Evolutionary conservation across 1,140 invertebrate genomes (phyloP).

Genomic region (Phymastichus coffea): DNA sequence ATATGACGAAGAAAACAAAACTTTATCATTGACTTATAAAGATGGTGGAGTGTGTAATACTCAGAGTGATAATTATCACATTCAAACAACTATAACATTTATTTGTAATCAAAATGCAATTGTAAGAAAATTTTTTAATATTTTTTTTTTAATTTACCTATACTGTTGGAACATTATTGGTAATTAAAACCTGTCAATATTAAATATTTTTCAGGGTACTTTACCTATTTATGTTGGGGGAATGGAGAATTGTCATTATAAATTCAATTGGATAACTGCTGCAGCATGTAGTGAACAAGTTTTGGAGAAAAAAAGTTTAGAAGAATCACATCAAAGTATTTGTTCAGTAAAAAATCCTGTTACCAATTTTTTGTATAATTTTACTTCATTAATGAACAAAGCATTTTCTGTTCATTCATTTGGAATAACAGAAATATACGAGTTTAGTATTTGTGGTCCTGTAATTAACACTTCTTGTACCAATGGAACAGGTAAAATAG

Average conservation of each 20-base stretch:
- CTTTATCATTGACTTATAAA: slow-evolving; percentile 41
- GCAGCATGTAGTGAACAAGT: slow-evolving; percentile 41
- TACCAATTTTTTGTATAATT: slow-evolving; percentile 40
- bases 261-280: slow-evolving; percentile 41
- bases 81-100: slow-evolving; percentile 44
- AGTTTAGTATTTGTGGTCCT: slow-evolving; percentile 41
- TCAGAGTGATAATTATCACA: background rate
- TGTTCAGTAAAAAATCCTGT: slow-evolving; percentile 43
- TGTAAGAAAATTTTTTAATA: slow-evolving; percentile 32
- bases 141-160: background rate
- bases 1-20: slow-evolving; percentile 24
- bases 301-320: slow-evolving; percentile 36
- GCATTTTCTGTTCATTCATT: slow-evolving; percentile 9
- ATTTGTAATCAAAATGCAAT: slow-evolving; percentile 42
- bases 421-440: slow-evolving; percentile 30
- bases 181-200: background rate
- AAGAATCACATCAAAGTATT: slow-evolving; percentile 24
- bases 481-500: slow-evolving; percentile 32
- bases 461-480: slow-evolving; percentile 31
- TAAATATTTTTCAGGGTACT: slow-evolving; percentile 35
- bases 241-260: slow-evolving; percentile 41
- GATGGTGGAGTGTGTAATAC: slow-evolving; percentile 35
- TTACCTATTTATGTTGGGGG: slow-evolving; percentile 39
- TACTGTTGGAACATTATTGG: background rate
- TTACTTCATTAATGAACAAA: slow-evolving; percentile 28